Evolutionary conservation across 2,888 invertebrate genomes (phyloP), one percentile per base, ranked within the genome.

Genomic region (Melolontha melolontha): DNA sequence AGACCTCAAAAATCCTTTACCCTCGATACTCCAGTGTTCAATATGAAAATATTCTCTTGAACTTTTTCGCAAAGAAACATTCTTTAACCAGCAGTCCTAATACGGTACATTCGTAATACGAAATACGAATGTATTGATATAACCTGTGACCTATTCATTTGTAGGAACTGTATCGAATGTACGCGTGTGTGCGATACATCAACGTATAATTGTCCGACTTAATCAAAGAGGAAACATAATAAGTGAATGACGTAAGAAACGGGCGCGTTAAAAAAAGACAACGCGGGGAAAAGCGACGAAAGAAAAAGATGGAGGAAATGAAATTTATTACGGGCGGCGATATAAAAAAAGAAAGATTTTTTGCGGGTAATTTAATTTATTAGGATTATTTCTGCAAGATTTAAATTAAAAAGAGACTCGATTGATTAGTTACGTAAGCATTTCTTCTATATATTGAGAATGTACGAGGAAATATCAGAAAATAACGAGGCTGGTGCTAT

Each of bases 121-220:
- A 29, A 22, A 22, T 22, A 22, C 22, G n/a, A 7, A 14, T 5
- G 17, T n/a, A 12, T 8, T 11, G 12, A 34, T 29, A 11, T 16
- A 44, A 59, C 44, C 59, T 44, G 42, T 59, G 59, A 44, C 59
- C 59, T 59, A 44, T 59, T 11, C 14, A 27, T 14, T 11, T 14
- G 7, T 22, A 1, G 27, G 42, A 22, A 59, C 44, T n/a, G 10
- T 27, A 44, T 44, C 29, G 44, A 47, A 2, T 50, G 50, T 29
- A 44, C 44, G 7, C 8, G 12, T 47, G 16, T n/a, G 42, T 42
- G 55, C 11, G n/a, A 11, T 12, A 42, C 42, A 44, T 47, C 55
- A 55, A 55, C 42, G 59, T 59, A 59, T 47, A 29, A 59, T 59
- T 59, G 55, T 55, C 41, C 41, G 16, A 40, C 39, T 54, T 57